A percentile compares a stretch with the other conserved stretches of the same genome.
Evolutionary conservation across 2,113 vertebrate species (phyloP).

Genomic region (Pampusana beccarii): DNA sequence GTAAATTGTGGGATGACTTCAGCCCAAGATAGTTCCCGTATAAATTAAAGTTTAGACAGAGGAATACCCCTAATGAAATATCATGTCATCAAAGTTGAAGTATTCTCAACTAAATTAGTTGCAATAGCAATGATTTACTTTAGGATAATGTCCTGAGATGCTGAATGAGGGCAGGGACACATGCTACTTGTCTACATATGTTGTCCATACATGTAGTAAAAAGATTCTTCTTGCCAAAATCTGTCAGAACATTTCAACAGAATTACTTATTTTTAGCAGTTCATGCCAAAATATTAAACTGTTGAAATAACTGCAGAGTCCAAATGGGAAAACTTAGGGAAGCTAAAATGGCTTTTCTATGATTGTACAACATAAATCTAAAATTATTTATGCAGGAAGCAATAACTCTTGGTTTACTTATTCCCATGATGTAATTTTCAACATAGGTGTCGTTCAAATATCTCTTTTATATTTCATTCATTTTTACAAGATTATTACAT

Average conservation of each 20-base stretch:
- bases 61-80: neutral
- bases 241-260: neutral
- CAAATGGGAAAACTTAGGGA: slow-evolving; percentile 7
- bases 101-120: slow-evolving; percentile 3
- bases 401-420: neutral
- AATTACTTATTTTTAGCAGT: slow-evolving; percentile 8
- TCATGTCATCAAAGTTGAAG: neutral
- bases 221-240: neutral
- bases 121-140: neutral
- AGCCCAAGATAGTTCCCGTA: neutral
- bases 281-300: slow-evolving; percentile 1
- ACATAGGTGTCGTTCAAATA: slow-evolving; percentile 12
- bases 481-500: slow-evolving; percentile 3
- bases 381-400: neutral
- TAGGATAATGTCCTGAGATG: neutral
- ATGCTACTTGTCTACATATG: neutral
- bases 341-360: neutral
- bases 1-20: neutral
- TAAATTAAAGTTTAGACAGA: neutral
- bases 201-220: neutral
- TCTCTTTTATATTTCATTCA: neutral
- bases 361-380: neutral
- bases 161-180: neutral
- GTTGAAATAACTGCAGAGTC: neutral
- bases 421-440: neutral